phyloP scores from a whole-genome alignment of 2,797 vertebrate species.

The Anguilla anguilla region DNA sequence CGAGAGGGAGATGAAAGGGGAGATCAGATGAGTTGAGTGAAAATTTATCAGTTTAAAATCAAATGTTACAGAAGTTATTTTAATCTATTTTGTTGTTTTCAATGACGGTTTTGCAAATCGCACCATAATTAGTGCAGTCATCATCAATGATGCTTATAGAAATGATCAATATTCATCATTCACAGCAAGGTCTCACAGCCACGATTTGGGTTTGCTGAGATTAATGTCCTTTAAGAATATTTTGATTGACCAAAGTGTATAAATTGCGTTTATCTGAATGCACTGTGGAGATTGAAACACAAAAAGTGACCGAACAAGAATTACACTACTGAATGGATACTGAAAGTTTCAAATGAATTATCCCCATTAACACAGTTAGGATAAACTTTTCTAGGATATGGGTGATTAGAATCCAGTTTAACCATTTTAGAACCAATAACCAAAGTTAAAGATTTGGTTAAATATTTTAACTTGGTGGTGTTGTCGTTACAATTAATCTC shows the following conservation, averaged over 20 bases:
- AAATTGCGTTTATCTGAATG: not conserved
- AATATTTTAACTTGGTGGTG: not conserved
- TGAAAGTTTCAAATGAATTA: slow-evolving; percentile 1
- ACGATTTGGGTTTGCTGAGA: not conserved
- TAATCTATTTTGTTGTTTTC: not conserved
- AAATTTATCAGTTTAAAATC: not conserved
- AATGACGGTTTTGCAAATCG: not conserved
- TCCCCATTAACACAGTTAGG: not conserved
- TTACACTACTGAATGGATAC: not conserved
- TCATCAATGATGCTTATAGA: not conserved
- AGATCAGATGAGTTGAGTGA: not conserved
- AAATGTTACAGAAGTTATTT: not conserved
- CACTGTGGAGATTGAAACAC: not conserved
- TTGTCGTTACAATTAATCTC: not conserved
- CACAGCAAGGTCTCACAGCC: not conserved
- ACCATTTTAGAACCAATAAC: not conserved
- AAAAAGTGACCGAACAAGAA: not conserved
- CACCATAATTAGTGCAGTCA: not conserved
- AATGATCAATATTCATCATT: not conserved
- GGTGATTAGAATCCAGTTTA: not conserved
- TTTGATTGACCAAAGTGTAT: not conserved
- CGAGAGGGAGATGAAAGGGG: not conserved
- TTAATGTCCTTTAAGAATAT: not conserved
- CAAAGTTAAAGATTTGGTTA: not conserved
- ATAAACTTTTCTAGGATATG: not conserved